These are phyloP conservation scores for Columba janthina DNA, from an alignment of 2,113 vertebrate genomes.

Conservation along the genomic window DNA sequence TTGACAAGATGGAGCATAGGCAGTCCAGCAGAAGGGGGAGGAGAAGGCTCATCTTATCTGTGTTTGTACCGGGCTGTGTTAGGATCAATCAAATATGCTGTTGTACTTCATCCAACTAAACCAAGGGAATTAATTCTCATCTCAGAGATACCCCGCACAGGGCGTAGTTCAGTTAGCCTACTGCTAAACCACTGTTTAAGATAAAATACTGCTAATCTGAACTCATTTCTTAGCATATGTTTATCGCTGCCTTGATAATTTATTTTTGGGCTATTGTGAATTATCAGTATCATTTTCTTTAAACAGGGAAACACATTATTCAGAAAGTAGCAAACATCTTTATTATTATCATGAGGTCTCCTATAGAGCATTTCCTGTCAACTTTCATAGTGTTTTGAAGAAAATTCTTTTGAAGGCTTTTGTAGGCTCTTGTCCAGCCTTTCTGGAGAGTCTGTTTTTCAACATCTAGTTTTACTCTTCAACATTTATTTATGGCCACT, in stretches of 20 bases:
- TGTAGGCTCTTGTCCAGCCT: constrained; percentile 43
- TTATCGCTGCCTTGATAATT: not conserved
- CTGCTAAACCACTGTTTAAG: not conserved
- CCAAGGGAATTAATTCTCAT: not conserved
- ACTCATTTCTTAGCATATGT: not conserved
- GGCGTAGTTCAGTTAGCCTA: not conserved
- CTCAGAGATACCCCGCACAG: not conserved
- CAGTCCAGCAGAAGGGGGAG: not conserved
- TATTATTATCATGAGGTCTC: constrained; percentile 24
- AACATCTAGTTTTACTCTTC: constrained; percentile 40
- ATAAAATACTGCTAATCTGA: not conserved
- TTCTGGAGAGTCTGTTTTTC: constrained; percentile 50
- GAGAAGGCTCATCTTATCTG: not conserved
- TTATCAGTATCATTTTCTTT: not conserved
- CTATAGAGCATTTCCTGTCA: constrained; percentile 28
- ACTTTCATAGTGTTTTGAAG: constrained; percentile 48
- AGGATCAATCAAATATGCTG: not conserved
- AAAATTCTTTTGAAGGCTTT: constrained; percentile 56
- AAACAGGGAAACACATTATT: not conserved
- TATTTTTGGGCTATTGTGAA: not conserved
- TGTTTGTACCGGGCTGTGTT: not conserved
- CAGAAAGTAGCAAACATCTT: constrained; percentile 11
- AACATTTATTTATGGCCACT: not conserved
- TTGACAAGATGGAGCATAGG: not conserved
- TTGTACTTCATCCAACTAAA: not conserved